Base-by-base conservation (phyloP, 2,888 invertebrate species). In the Rotaria magnacalcarata region DNA sequence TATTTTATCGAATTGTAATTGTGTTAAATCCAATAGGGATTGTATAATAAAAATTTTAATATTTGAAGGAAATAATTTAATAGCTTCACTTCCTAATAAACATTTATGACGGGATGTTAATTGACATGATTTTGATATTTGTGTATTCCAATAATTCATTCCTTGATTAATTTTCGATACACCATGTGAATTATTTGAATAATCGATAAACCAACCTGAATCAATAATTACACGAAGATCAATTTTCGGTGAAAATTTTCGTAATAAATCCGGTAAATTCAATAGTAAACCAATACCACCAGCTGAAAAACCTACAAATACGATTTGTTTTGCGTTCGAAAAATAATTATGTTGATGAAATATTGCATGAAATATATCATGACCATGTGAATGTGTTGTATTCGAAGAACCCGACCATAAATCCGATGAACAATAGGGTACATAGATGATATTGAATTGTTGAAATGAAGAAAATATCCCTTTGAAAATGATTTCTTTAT, bases 361-460 rank as follows among this genome's bases (percentile, higher is more conserved):
- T 19, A 86, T 85, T 41, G 52, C 58, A 50, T 75, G 43, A 34
- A 86, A 47, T 24, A 86, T 86, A 58, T 85, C 60, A 34, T 52
- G 50, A 14, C 86, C 86, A 85, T 75, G 75, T n/a, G 85, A 86
- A 41, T 56, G 21, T 43, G 75, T 85, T 47, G 47, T 47, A 60
- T 85, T 85, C 21, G 85, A 50, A n/a, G 47, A 85, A 21, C 86
- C 86, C 3, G 84, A 67, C 86, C 86, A 86, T 43, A 86, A 47
- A 75, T 86, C 86, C 41, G 85, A 85, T 27, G 86, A 86, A 84
- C 86, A 86, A 84, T 86, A 86, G 0, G 86, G 86, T 43, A 80
- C 56, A 50, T 86, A 86, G 54, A 86, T 41, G 16, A 84, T 41
- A 60, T 86, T 86, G 24, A 27, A 74, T 34, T 85, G 27, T 27